A percentile compares a stretch with the other conserved stretches of the same genome.
These are phyloP conservation scores for Clistopyga incitator DNA, from an alignment of 2,888 invertebrate species.

Conservation along the genomic window DNA sequence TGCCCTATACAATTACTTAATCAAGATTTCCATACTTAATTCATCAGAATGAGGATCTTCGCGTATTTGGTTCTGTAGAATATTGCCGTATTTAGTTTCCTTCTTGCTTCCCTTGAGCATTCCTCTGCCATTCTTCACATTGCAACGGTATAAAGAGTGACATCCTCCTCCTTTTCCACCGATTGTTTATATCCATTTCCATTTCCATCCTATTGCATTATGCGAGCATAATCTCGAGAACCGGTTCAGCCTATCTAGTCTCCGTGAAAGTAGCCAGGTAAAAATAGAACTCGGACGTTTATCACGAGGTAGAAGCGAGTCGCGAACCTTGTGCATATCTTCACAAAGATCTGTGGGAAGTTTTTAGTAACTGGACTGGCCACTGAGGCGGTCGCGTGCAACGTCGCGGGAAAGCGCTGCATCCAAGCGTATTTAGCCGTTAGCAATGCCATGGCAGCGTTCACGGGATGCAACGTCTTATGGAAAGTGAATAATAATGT, in stretches of 20 bases:
- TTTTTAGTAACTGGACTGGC: constrained; percentile 29
- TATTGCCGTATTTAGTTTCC: not conserved
- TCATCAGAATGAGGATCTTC: no score
- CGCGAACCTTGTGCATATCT: constrained; percentile 29
- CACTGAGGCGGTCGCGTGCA: constrained; percentile 18
- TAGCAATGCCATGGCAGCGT: constrained; percentile 48
- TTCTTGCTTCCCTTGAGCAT: not conserved
- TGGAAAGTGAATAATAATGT: constrained; percentile 67
- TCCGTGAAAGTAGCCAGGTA: constrained; percentile 1
- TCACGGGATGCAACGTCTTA: constrained; percentile 56
- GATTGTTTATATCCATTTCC: not conserved
- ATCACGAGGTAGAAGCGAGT: constrained; percentile 26
- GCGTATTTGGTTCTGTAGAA: no score
- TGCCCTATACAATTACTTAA: no score
- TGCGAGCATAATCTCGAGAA: constrained; percentile 23
- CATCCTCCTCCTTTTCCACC: not conserved
- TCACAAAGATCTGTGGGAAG: constrained; percentile 22
- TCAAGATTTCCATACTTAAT: no score
- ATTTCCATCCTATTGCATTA: constrained; percentile 25
- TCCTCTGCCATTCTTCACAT: not conserved
- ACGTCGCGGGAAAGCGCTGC: constrained; percentile 49
- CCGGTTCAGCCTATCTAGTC: not conserved
- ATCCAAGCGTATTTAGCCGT: constrained; percentile 66
- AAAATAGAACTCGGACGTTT: not conserved
- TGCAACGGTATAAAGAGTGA: not conserved